These are phyloP conservation scores for Crossocerus cetratus DNA, from an alignment of 2,888 invertebrate genomes.

Conservation along the genomic window DNA sequence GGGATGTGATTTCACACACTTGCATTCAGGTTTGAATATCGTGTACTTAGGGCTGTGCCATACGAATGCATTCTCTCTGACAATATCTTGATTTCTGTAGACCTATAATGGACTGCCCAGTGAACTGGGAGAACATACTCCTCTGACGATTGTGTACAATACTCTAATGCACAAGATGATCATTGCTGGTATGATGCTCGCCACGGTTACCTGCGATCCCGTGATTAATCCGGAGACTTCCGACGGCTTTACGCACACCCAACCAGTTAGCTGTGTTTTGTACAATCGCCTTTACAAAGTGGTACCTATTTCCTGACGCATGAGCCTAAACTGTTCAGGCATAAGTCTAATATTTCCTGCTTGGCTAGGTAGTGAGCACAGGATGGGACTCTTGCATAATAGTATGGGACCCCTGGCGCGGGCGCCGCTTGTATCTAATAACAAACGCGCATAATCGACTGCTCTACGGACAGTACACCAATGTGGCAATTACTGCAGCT, in stretches of 20 bases:
- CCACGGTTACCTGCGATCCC: constrained; percentile 82
- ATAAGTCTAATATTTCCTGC: neutral
- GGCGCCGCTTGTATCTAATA: constrained; percentile 83
- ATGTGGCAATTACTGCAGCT: constrained; percentile 87
- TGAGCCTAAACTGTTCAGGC: neutral
- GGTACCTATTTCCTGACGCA: constrained; percentile 56
- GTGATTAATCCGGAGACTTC: constrained; percentile 83
- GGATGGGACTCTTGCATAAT: constrained; percentile 89
- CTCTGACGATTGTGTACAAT: constrained; percentile 83
- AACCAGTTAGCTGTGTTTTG: constrained; percentile 84
- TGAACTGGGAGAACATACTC: constrained; percentile 81
- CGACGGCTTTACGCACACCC: constrained; percentile 84
- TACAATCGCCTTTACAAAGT: constrained; percentile 87
- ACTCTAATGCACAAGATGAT: constrained; percentile 82
- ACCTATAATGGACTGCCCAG: constrained; percentile 83
- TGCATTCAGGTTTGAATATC: constrained; percentile 81
- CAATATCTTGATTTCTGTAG: constrained; percentile 69
- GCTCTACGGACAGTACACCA: constrained; percentile 82
- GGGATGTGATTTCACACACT: constrained; percentile 83
- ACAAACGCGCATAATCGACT: constrained; percentile 84
- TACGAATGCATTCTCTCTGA: too few relatives aligned
- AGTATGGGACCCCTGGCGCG: constrained; percentile 88
- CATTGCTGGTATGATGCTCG: constrained; percentile 83
- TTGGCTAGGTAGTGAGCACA: constrained; percentile 82
- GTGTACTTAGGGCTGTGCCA: neutral